Evolutionary conservation across 1,140 invertebrate species (phyloP), one percentile per base, ranked within the genome.

Genomic region (Microplitis demolitor): DNA sequence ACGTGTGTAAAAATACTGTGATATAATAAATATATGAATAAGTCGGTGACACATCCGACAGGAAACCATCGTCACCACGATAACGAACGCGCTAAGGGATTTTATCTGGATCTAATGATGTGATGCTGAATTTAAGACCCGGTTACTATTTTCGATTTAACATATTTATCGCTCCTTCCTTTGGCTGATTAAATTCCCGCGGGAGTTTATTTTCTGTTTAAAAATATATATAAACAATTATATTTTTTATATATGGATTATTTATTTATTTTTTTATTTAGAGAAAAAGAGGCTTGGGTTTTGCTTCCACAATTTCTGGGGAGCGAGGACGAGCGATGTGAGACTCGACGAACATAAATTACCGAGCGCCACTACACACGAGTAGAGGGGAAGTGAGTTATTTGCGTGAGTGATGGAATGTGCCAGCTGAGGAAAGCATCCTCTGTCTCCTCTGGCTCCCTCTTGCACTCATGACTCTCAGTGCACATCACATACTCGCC

Each of bases 361-460:
- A 86, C 80, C 76, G 78, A 66, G 76, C 75, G 69, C 62, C 60
- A 79, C 78, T 76, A 68, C 77, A 39, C 37, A 45, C 24, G 24
- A 24, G 72, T 77, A 71, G 77, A 78, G 79, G 79, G 81, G 83
- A 85, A 83, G 81, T 85, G 84, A 86, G 86, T 87, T 87, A 86
- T 87, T 87, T 86, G 84, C 82, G 86, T 84, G 84, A 86, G 83
- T 87, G 86, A 87, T 84, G 84, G 86, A 86, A 85, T 83, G 84
- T 79, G 83, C 82, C 85, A 85, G 84, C 84, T 86, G 84, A 83
- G 80, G 78, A 85, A 83, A 82, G 78, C 78, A 78, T 45, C 24
- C 24, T 71, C 53, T 66, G 68, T 54, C 79, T 79, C 74, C 76
- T 83, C 82, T 82, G 1, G 51, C 51, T n/a, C 16, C 51, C 81